Base-by-base conservation (phyloP, 2,888 invertebrate species). In the Meganola albula region DNA sequence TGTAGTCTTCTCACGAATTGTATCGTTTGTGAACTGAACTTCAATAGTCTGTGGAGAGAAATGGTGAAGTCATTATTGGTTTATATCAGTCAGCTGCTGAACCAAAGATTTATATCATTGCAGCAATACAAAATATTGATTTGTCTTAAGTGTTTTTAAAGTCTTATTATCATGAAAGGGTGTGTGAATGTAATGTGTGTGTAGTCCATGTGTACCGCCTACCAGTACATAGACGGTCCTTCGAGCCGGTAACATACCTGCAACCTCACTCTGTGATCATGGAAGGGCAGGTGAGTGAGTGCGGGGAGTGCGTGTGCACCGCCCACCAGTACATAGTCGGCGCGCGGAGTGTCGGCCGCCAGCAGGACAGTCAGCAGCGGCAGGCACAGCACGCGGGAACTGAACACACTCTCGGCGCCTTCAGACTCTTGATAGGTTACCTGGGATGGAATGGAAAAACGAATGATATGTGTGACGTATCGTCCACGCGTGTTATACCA, bases 321-420 rank as follows among this genome's bases (percentile, higher is more conserved):
- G 40, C 89, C 91, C 41, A 95, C 80, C 63, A 92, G 90, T 49
- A 94, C 83, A 64, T 91, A 91, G 74, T 92, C 90, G 12, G 94
- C 88, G 21, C 77, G 80, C 5, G 91, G 88, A 27, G 90, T 88
- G 62, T 92, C 54, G 44, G 92, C 92, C 26, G 95, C 95, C 54
- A 93, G 75, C 68, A 95, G 85, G 43, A 95, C 87, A 1, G 95
- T 94, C 68, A 92, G 93, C 41, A 96, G 85, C 34, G 95, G 95
- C 67, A 95, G 93, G 76, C 95, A 95, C 66, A 93, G 92, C 43
- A 95, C 92, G 54, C 93, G 89, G 18, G 93, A 91, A 28, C 89
- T 87, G 71, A 91, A 91, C 53, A 90, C 52, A 0, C 57, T 13
- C 34, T 59, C 68, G 21, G 44, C 47, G 11, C 49, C 48, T 34